phyloP scores from a whole-genome alignment of 2,797 vertebrate species.

The Catostomus latipinnis region DNA sequence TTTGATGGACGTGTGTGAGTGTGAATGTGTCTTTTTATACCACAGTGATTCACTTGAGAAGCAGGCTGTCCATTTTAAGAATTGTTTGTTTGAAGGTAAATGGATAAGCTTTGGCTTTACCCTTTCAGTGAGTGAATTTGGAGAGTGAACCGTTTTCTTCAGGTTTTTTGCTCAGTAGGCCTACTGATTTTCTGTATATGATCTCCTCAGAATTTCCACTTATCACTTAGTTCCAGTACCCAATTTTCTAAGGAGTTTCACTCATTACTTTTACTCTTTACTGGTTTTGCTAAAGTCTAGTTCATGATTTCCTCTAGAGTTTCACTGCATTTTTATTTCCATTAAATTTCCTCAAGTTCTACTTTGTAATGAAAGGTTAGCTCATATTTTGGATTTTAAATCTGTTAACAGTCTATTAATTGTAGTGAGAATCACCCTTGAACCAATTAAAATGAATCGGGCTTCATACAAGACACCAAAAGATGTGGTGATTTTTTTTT shows the following conservation, averaged over 20 bases:
- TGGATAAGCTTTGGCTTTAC: no score
- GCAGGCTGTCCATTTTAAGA: background rate
- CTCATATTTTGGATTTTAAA: no score
- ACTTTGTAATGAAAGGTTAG: background rate
- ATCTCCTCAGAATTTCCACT: background rate
- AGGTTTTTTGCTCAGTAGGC: background rate
- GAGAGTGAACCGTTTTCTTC: background rate
- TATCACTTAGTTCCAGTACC: background rate
- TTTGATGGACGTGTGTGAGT: no score
- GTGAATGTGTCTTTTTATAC: background rate
- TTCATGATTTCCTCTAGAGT: background rate
- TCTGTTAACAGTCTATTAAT: no score
- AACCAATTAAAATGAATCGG: no score
- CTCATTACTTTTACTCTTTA: background rate
- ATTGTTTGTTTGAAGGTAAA: background rate
- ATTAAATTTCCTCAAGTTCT: background rate
- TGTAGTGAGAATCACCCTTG: no score
- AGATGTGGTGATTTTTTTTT: no score
- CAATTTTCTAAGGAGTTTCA: background rate
- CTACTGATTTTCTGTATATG: background rate
- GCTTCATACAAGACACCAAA: no score
- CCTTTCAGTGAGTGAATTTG: no score
- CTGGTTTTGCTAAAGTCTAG: background rate
- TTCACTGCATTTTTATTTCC: background rate
- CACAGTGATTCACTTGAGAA: background rate